Evolutionary conservation across 2,797 vertebrate genomes (phyloP), one percentile per base, ranked within the genome.

Genomic region (Antrozous pallidus): DNA sequence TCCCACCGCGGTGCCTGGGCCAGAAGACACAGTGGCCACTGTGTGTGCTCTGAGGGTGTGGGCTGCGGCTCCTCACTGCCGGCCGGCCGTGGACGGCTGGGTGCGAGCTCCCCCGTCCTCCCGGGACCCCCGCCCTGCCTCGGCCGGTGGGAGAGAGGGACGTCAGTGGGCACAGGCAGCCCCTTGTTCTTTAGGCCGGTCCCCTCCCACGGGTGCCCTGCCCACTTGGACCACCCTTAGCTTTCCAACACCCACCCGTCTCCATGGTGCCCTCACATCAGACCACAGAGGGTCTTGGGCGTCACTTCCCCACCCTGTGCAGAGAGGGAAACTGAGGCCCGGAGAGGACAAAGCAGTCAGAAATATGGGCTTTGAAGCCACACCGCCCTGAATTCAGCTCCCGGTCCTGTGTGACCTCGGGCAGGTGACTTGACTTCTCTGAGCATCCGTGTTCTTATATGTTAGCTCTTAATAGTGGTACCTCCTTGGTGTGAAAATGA

Each of bases 11-110:
- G 86, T 86, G 81, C 91, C 82, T 45, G 45, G 81, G 90, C 77
- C 83, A 67, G 93, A 74, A 94, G 79, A 91, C 91, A 97, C 96
- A 97, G 95, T 67, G 75, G 80, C 87, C 84, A 79, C 95, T 97
- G 96, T 97, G 92, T 89, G 61, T 40, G 87, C 85, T 58, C 36
- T 67, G 6, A 73, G 95, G 91, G 81, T 86, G 95, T 97, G 90
- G 95, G 94, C 86, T 6, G 80, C 71, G 91, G 1, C 65, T 82
- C 24, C 94, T 93, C 96, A 86, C 69, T n/a, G 71, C 91, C 1
- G 58, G 83, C 49, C 31, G 36, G 56, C 91, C 8, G 63, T 28
- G 24, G 49, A 54, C 86, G 75, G 12, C 88, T 9, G 45, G 54
- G 24, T 11, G 2, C 18, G 70, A 33, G 61, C 69, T 40, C 51